Base-by-base conservation (phyloP, 2,888 invertebrate genomes). In the Dynastes maya region DNA sequence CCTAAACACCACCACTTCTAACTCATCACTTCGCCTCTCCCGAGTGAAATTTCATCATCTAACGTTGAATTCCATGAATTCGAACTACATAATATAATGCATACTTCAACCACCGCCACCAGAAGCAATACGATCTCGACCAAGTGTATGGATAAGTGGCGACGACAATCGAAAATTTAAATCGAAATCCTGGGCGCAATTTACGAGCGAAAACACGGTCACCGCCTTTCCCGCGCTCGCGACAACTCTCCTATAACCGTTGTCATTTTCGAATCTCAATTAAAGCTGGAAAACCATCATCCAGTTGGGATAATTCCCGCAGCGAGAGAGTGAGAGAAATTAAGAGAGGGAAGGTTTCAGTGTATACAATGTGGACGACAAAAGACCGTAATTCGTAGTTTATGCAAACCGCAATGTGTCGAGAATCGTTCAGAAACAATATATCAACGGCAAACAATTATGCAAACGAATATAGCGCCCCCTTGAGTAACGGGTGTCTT, bases 361-460 rank as follows among this genome's bases (percentile, higher is more conserved):
- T 2, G 51, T 13, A 2, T 2, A n/a, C 11, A 13, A 51, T 11
- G n/a, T 11, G 51, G 51, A 67, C 67, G 13, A 68, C 22, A 6
- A 58, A 71, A 71, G 58, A 27, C 40, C 37, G 32, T 58, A 58
- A 71, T 71, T 58, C 68, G 51, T 51, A 51, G 32, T 70, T 70
- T 70, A 29, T 32, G 49, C 49, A 22, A 68, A 68, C 67, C 27
- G 67, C 67, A n/a, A 49, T 22, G 49, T 68, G 45, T 49, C 67
- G 45, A 68, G 16, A 51, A 37, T 58, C 32, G 37, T 32, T 55
- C 58, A 55, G 71, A 58, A 71, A 58, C 71, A 71, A 71, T 71
- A 40, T 71, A 71, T 71, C 71, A 58, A 40, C 71, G 71, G 71
- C 37, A 71, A 71, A 71, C 71, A 71, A 71, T 71, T 71, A 71